Conservation (phyloP, 2,797 vertebrate genomes). For the Serranus cabrilla region DNA sequence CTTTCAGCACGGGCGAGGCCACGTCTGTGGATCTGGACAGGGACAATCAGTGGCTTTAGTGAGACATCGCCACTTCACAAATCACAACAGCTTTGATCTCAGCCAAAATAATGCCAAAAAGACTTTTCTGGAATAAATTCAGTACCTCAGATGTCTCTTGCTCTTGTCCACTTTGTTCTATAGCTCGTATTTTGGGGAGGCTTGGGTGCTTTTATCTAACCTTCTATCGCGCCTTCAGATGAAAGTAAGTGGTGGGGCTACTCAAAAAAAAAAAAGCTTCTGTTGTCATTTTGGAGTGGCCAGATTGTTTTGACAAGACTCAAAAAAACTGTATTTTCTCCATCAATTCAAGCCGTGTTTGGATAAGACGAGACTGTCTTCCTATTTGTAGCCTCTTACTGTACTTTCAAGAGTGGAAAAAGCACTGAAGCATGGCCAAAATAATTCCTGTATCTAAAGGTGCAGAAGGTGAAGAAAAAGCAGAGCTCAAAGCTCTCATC, state of each 20-base stretch:
- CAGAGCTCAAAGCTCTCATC: constrained; percentile 38
- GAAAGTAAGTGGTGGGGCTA: constrained; percentile 82
- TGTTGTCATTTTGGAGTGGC: constrained; percentile 71
- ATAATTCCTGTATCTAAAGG: constrained; percentile 14
- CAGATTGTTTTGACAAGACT: constrained; percentile 64
- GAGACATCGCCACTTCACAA: constrained; percentile 68
- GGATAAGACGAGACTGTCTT: constrained; percentile 15
- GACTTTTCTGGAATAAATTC: constrained; percentile 78
- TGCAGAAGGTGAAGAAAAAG: constrained; percentile 2
- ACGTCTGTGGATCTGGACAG: constrained; percentile 35
- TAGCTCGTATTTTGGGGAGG: constrained; percentile 80
- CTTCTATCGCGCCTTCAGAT: constrained; percentile 84
- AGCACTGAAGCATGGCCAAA: not conserved
- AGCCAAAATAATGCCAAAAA: constrained; percentile 80
- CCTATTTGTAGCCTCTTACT: constrained; percentile 3
- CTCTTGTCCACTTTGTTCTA: constrained; percentile 86
- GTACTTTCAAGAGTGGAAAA: not conserved
- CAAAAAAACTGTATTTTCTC: constrained; percentile 40
- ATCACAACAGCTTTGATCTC: constrained; percentile 85
- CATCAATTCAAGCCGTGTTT: constrained; percentile 39
- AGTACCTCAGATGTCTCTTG: constrained; percentile 87
- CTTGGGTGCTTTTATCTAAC: constrained; percentile 88
- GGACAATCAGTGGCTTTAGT: constrained; percentile 65
- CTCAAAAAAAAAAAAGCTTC: constrained; percentile 73
- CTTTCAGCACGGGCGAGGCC: constrained; percentile 63